phyloP scores from a whole-genome alignment of 2,888 invertebrate species.

The Melinopterus prodromus region DNA sequence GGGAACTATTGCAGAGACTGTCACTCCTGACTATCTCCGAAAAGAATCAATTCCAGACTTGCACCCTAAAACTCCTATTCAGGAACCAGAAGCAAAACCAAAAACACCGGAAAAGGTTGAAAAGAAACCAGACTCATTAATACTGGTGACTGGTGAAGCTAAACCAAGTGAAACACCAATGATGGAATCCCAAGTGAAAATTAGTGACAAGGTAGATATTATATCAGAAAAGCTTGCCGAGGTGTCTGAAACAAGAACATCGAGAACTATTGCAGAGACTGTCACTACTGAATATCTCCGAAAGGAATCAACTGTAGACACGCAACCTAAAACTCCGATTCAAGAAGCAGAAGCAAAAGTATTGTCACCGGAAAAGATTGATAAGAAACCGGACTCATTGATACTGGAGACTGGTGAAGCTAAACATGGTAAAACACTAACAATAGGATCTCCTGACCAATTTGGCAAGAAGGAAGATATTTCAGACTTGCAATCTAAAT shows the following conservation, averaged over 20 bases:
- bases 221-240: not conserved
- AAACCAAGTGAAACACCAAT: not conserved
- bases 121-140: not conserved
- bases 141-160: not conserved
- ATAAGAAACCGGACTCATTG: not conserved
- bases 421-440: not conserved
- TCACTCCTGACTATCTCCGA: not conserved
- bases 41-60: not conserved
- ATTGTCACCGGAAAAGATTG: slow-evolving; percentile 18
- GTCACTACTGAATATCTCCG: not conserved
- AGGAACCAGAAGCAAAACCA: not conserved
- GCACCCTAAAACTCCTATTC: not conserved
- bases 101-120: not conserved
- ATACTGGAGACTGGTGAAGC: not conserved
- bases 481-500: not conserved
- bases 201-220: not conserved
- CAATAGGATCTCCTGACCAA: not conserved
- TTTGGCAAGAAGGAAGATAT: not conserved
- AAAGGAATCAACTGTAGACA: not conserved
- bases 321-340: not conserved
- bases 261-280: not conserved
- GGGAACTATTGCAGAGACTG: not conserved
- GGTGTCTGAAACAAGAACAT: not conserved
- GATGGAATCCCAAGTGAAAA: not conserved
- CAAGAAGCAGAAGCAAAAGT: not conserved